Evolutionary conservation across 2,888 invertebrate species (phyloP), one percentile per base, ranked within the genome.

Genomic region (Callosobruchus maculatus): DNA sequence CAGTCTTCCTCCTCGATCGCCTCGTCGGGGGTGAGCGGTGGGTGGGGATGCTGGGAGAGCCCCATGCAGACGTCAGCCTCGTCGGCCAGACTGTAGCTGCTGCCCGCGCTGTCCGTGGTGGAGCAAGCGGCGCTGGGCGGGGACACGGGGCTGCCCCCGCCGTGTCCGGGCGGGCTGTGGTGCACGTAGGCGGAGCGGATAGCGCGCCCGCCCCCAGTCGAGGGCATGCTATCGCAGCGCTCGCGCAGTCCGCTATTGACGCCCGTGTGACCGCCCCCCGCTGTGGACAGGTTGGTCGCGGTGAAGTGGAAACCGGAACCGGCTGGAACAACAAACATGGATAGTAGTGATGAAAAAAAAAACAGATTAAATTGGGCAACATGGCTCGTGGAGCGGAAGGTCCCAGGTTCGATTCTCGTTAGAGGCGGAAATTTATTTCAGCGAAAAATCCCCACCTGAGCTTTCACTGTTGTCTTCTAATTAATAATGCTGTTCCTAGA

Each of bases 221-320:
- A 91, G 2, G 95, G 95, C 89, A 96, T 91, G 84, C 95, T 95
- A 86, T 95, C 95, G 85, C 94, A 94, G 75, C 95, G 90, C 81
- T 93, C 94, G 71, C 95, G 13, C 1, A 49, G 13, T 1, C 49
- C 49, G 49, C 49, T 18, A n/a, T n/a, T n/a, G 7, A 18, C 18
- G 1, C 4, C 49, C 13, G 49, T 7, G 13, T 49, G 49, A 13
- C 5, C 49, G 49, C 49, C 49, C 18, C 49, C 49, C 13, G 49
- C 13, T 13, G 49, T 13, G 13, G 49, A 49, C n/a, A 22, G 22
- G 21, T 70, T 30, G 22, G 70, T 20, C 7, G 70, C 20, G 69
- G 69, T 20, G 22, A 71, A 22, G 74, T 74, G 70, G 30, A 20
- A 26, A 70, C 70, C 70, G 70, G 70, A 70, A 70, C 30, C 49